Base-by-base conservation (phyloP, 2,888 invertebrate genomes). In the Caenorhabditis sp. region DNA sequence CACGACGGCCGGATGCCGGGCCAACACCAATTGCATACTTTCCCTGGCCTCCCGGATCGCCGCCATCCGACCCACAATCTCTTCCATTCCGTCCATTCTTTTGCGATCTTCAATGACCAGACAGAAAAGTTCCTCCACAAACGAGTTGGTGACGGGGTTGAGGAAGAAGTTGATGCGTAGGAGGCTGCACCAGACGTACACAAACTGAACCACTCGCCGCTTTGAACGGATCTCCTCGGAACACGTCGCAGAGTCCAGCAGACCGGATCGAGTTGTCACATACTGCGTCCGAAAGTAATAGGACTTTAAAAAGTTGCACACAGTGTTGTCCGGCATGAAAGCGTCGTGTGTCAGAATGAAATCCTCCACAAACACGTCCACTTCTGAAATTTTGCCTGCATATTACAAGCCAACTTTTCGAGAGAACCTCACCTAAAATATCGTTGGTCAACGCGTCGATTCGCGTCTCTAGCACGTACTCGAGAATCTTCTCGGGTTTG, bases 401-500 rank as follows among this genome's bases (percentile, higher is more conserved):
- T 13, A 26, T 15, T 15, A 20, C 37, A 26, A 13, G n/a, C 27
- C 22, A 37, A 7, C 20, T 2, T 24, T 27, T 13, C 15, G 22
- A n/a, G 48, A 7, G 30, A 30, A 15, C 20, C n/a, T 26, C 32
- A 22, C 35, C 45, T 17, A 62, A 30, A n/a, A n/a, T n/a, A 35
- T 79, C 81, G 24, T 81, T 78, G 9, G 62, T 30, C n/a, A 76
- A 52, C 9, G 82, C 80, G 41, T 81, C 93, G 84, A 94, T 91
- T 71, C 94, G 91, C 13, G 94, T 94, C 90, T 94, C 94, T 83
- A 95, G 90, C 50, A 95, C 91, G 90, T 95, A 94, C 89, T 95
- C 94, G 84, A 95, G 90, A 93, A 94, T 94, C 90, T 95, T 94
- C 89, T 93, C 93, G 45, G 94, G 93, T 70, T 94, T 93, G 61